Evolutionary conservation across 2,888 invertebrate species (phyloP), one percentile per base, ranked within the genome.

Genomic region (Eubasilissa splendida): DNA sequence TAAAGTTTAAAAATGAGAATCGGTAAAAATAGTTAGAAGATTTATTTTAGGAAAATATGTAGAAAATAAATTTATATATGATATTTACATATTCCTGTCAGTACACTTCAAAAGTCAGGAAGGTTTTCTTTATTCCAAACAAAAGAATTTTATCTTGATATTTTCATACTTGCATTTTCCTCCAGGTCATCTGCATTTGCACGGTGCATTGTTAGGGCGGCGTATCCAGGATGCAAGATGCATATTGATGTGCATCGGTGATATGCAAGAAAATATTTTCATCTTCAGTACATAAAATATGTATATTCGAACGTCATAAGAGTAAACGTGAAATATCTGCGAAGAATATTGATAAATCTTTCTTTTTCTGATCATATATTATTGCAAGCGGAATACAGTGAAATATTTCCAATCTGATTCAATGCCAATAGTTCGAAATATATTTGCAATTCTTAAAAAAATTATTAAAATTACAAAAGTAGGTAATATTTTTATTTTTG

Each of bases 251-350:
- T 68, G 53, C 68, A 68, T 50, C 50, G n/a, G 12, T 14, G 68
- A 52, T 54, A 70, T 70, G 70, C 70, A 70, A 22, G 70, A 54
- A 70, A 70, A 52, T 52, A 70, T 70, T 70, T 70, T 52, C 70
- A 70, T 70, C 52, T 52, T 54, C 70, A 10, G 53, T 7, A 42
- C 3, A 7, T 42, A 42, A 22, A 22, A 22, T 22, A 22, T 22
- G 22, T 22, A 22, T 22, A 22, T 42, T 42, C 7, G 42, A 5
- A 42, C 42, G 4, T 42, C 7, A 42, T 7, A 42, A 5, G 4
- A 7, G 7, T 42, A 42, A 5, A 42, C 7, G 42, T 42, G 42
- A 42, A 42, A 42, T 42, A 42, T 42, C 4, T 42, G 42, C 42
- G 4, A 4, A 7, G 42, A 7, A 0, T 5, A 42, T 42, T 42